Evolutionary conservation across 2,888 invertebrate genomes (phyloP).

Genomic region (Thelaira solivaga): DNA sequence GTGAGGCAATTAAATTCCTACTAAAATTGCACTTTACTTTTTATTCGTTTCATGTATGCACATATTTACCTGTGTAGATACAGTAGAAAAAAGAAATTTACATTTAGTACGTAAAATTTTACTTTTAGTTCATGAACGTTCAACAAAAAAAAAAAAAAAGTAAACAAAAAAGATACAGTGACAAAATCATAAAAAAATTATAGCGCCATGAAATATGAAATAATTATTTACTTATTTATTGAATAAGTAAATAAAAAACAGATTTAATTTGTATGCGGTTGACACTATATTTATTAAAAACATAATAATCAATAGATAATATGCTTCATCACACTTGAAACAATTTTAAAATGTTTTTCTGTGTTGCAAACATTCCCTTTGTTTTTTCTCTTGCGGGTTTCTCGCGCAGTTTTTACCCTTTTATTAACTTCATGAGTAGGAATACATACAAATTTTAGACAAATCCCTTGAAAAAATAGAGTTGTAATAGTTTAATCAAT

Average conservation of each 20-base stretch:
- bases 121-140: conserved; percentile 44
- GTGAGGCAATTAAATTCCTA: conserved; percentile 1
- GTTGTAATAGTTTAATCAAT: too few species aligned
- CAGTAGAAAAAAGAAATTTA: conserved; percentile 13
- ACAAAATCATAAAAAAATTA: conserved; percentile 35
- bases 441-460: too few species aligned
- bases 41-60: too few species aligned
- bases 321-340: too few species aligned
- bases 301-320: too few species aligned
- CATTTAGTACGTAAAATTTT: conserved; percentile 36
- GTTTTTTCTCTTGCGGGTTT: too few species aligned
- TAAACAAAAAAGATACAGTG: conserved; percentile 6
- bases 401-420: too few species aligned
- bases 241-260: conserved; percentile 9
- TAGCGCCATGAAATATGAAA: conserved; percentile 21
- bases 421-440: too few species aligned
- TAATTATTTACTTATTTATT: conserved; percentile 28
- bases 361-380: too few species aligned
- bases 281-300: too few species aligned
- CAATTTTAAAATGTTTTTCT: too few species aligned
- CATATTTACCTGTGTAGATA: neutral
- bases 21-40: conserved; percentile 9
- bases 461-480: too few species aligned
- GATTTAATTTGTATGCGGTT: conserved; percentile 3
- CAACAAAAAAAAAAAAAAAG: neutral